Evolutionary conservation across 2,888 invertebrate genomes (phyloP), one percentile per base, ranked within the genome.

Genomic region (Uropetala carovei): DNA sequence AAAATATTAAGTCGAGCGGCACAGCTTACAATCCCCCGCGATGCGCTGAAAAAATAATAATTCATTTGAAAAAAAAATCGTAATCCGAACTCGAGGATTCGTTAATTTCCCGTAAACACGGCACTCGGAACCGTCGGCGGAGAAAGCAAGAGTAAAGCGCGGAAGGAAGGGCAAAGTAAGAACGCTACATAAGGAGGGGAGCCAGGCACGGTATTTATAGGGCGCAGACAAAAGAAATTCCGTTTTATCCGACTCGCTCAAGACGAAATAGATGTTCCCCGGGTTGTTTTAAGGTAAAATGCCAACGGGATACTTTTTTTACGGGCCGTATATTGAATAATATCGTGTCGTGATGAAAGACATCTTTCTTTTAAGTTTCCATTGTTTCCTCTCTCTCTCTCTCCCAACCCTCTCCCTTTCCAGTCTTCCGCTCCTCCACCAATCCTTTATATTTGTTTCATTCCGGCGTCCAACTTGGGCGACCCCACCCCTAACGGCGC

Each of bases 401-500:
- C 11, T 43, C 43, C 43, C 43, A 43, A 3, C 43, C n/a, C 68
- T n/a, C 11, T 27, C 22, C 22, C 27, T 22, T 75, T 75, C 75
- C 22, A 13, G 18, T 22, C 75, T 75, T 27, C 7, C 64, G 0
- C 68, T 3, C 68, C n/a, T 75, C 75, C 27, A 10, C 75, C 0
- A n/a, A 7, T 0, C 64, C 22, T 22, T 22, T 18, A 13, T 18
- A n/a, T 27, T 27, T 27, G 22, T 13, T 27, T 75, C 27, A 22
- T 22, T 75, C 10, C 2, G 68, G 9, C 68, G 68, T 64, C 64
- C 64, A 64, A 43, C 7, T 64, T 16, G 64, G n/a, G 68, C 75
- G 75, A 22, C 75, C 75, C 75, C 75, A 75, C 75, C 75, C 75
- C 22, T 13, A 22, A 9, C 75, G 75, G 75, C 75, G 75, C 75